These are phyloP conservation scores for Ochotona princeps DNA, from an alignment of 2,113 vertebrate species.

Conservation along the genomic window DNA sequence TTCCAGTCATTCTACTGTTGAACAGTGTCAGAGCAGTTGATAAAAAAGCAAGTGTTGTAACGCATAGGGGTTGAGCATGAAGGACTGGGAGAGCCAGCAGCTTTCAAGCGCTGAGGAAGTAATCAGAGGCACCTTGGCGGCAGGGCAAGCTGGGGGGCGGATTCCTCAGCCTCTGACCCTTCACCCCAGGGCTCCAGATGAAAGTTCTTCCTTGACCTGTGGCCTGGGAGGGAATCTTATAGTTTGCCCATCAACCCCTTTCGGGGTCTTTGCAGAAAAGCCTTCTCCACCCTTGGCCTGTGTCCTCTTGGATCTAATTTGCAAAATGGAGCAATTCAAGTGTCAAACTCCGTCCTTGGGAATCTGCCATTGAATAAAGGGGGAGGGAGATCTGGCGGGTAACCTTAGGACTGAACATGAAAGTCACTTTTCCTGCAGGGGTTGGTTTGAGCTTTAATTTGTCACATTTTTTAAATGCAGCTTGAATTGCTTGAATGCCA, in stretches of 20 bases:
- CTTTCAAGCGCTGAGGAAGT: slow-evolving; percentile 9
- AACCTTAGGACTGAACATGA: slow-evolving; percentile 29
- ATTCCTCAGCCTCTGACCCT: slow-evolving; percentile 24
- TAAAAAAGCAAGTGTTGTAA: slow-evolving; percentile 3
- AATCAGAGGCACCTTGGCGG: background rate
- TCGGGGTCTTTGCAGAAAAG: background rate
- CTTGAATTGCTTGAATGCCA: slow-evolving; percentile 55
- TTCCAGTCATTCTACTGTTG: slow-evolving; percentile 15
- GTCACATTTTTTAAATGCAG: slow-evolving; percentile 35
- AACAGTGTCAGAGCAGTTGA: background rate
- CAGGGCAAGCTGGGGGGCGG: background rate
- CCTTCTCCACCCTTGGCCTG: slow-evolving; percentile 28
- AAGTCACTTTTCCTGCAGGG: slow-evolving; percentile 55
- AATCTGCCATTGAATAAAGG: background rate
- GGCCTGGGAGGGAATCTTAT: background rate
- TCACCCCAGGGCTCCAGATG: background rate
- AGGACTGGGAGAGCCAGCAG: background rate
- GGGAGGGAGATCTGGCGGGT: slow-evolving; percentile 13
- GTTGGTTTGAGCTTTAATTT: slow-evolving; percentile 57
- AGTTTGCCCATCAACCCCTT: background rate
- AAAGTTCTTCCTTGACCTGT: slow-evolving; percentile 35
- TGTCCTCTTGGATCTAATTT: slow-evolving; percentile 52
- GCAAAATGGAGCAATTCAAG: slow-evolving; percentile 48
- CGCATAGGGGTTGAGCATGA: background rate
- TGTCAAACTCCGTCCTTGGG: slow-evolving; percentile 45